Evolutionary conservation across 2,797 vertebrate species (phyloP), one percentile per base, ranked within the genome.

Genomic region (Typhlichthys subterraneus): DNA sequence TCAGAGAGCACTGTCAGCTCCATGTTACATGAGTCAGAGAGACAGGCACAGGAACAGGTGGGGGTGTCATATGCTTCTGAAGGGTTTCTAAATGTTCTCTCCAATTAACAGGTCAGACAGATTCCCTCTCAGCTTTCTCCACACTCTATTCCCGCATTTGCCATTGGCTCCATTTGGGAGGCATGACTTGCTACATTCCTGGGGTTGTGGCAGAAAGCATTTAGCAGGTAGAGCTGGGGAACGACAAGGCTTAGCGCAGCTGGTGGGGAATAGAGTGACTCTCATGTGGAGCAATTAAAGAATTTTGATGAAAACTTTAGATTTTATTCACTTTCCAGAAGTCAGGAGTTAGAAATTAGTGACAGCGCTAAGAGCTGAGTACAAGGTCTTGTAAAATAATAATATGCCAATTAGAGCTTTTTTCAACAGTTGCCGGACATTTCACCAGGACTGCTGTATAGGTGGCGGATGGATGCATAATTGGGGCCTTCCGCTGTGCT

Each of bases 11-110:
- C 79, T 80, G 87, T 85, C 83, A 83, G 70, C 63, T 72, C 68
- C 65, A 57, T 57, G 73, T 76, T 77, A 65, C 72, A 65, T 47
- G 45, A 79, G 72, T 72, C 80, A 65, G 23, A 51, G 59, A 82
- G 85, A 85, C 70, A 75, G 80, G 76, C 75, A 76, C 72, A 67
- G 5, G 76, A 91, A 81, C 91, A 92, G 88, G 88, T 91, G 89
- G 73, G 62, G 69, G 80, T 82, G 85, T 91, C 88, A 88, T 78
- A 67, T 74, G 80, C 85, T 82, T 82, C 74, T 71, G 61, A 71
- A 62, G 70, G 57, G 81, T 73, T 84, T 77, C 82, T 85, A 85
- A 89, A 79, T 67, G 73, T 79, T 88, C 76, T 67, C 61, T 81
- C 71, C 83, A 88, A 87, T 87, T 85, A 88, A 82, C 80, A 84